Evolutionary conservation across 2,113 vertebrate species (phyloP).

Genomic region (Azemiops feae): DNA sequence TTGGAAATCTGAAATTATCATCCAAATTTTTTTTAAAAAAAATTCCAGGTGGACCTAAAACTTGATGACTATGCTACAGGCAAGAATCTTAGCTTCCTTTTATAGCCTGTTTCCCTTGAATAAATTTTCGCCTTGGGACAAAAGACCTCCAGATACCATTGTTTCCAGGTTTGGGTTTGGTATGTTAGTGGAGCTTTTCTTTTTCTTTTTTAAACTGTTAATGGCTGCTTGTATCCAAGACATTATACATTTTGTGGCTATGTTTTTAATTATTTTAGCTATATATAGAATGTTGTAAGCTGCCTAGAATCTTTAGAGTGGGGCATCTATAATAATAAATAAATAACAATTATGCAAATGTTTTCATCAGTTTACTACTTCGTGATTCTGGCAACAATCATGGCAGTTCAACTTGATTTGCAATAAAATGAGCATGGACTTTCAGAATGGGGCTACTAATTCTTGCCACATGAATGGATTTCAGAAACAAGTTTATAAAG

Average conservation of each 20-base stretch:
- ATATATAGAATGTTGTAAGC: not conserved
- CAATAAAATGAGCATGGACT: not conserved
- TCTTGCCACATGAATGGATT: not conserved
- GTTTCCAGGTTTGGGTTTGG: not conserved
- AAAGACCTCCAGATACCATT: not conserved
- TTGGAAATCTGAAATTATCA: not conserved
- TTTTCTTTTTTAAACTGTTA: not conserved
- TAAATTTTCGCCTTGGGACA: conserved; percentile 1
- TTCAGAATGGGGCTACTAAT: not conserved
- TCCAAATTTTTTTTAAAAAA: not conserved
- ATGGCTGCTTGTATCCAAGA: not conserved
- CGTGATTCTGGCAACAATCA: not conserved
- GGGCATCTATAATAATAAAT: not conserved
- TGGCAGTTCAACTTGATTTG: not conserved
- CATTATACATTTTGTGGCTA: not conserved
- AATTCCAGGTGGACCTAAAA: not conserved
- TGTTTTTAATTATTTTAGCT: not conserved
- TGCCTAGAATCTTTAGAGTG: not conserved
- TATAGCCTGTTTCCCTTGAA: not conserved
- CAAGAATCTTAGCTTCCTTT: not conserved
- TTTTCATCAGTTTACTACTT: not conserved
- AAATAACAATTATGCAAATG: not conserved
- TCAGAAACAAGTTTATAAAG: not conserved
- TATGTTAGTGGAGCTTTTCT: not conserved
- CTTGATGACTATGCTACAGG: not conserved